Base-by-base conservation (phyloP, 1,140 invertebrate species). In the Anoplophora glabripennis region DNA sequence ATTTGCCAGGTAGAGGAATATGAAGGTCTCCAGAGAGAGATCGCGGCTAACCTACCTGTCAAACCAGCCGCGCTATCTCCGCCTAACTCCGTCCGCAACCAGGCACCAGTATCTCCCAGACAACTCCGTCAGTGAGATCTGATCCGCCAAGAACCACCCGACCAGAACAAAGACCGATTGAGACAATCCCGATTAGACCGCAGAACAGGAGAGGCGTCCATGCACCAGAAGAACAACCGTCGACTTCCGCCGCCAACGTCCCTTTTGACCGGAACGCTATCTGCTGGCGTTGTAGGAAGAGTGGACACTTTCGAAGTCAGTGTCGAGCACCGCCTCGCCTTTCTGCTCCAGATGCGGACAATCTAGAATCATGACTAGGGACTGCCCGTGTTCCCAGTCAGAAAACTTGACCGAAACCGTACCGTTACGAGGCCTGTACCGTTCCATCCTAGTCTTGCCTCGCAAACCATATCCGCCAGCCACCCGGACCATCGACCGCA, bases 281-380 rank as follows among this genome's bases (percentile, higher is more conserved):
- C 8, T 40, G 38, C 8, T 40, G 38, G 7, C 11, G 38, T 12
- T 40, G 38, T 7, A 14, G 44, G 17, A 10, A 45, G 12, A 12
- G 1, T 4, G 12, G 44, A 15, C 17, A 45, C 10, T 21, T 11
- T 11, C 44, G 44, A 12, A 21, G 4, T 4, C 4, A 3, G 10
- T 45, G 42, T 47, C 5, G 5, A 12, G 8, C 11, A 14, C 41
- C 17, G 3, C 8, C 33, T 8, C 8, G 17, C 7, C 44, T 45
- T 56, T 57, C 34, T 51, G 55, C 21, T 51, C 46, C 5, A 4
- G 47, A 2, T 28, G 21, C 5, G 21, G 21, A 28, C 21, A 28
- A 5, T 2, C 21, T 28, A 5, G 21, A 3, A 5, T 28, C 2
- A 28, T 28, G 21, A 3, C 21, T 5, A 28, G 21, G 5, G 3